phyloP scores from a whole-genome alignment of 2,113 vertebrate genomes.

The Crotophaga sulcirostris region DNA sequence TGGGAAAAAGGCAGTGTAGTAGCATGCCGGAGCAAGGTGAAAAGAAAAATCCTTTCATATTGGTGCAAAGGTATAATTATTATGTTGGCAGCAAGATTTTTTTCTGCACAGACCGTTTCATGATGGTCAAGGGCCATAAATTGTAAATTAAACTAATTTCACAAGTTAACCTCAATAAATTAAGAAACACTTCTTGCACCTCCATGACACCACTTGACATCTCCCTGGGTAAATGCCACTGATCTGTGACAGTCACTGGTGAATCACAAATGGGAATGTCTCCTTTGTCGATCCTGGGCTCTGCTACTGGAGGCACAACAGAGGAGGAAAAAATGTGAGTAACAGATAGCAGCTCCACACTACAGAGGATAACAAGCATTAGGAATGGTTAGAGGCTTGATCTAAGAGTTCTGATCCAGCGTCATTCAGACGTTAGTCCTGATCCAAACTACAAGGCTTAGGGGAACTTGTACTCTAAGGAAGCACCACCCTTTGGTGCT shows the following conservation, averaged over 20 bases:
- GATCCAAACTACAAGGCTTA: background rate
- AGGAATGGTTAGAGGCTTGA: background rate
- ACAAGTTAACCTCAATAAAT: conserved; percentile 53
- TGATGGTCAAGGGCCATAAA: conserved; percentile 32
- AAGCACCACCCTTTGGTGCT: background rate
- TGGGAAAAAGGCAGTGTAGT: background rate
- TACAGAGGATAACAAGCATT: background rate
- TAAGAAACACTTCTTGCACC: background rate
- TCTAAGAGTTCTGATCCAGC: background rate
- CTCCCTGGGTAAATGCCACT: background rate
- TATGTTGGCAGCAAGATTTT: background rate
- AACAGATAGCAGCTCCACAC: background rate
- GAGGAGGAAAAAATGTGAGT: background rate
- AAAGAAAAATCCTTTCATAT: background rate
- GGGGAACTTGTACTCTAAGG: background rate
- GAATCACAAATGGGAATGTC: background rate
- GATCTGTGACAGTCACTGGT: background rate
- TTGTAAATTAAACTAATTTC: conserved; percentile 37
- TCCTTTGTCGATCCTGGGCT: background rate
- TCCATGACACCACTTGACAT: background rate
- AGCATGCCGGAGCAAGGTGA: background rate
- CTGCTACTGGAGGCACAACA: background rate
- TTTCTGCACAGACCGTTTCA: background rate
- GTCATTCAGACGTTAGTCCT: background rate
- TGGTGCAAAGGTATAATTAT: background rate